These are phyloP conservation scores for Champsocephalus gunnari DNA, from an alignment of 2,797 vertebrate genomes.

Conservation along the genomic window DNA sequence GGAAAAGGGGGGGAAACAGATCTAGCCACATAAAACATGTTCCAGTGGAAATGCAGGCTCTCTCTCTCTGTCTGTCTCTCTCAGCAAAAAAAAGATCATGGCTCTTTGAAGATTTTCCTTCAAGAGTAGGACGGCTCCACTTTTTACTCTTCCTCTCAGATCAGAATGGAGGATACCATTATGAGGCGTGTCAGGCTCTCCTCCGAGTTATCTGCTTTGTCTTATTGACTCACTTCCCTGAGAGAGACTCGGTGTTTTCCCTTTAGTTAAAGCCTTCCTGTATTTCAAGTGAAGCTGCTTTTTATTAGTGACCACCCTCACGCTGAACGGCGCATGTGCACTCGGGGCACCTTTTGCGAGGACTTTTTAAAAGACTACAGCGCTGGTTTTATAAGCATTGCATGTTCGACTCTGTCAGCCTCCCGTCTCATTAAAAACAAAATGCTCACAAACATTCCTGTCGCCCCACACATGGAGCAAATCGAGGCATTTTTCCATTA, in stretches of 20 bases:
- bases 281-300: constrained; percentile 42
- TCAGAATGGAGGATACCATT: constrained; percentile 77
- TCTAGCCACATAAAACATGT: constrained; percentile 90
- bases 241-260: constrained; percentile 17
- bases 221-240: constrained; percentile 19
- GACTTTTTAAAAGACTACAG: constrained; percentile 23
- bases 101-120: constrained; percentile 83
- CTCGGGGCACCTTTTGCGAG: constrained; percentile 28
- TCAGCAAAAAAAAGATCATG: constrained; percentile 78
- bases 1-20: constrained; percentile 51
- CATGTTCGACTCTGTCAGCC: constrained; percentile 71
- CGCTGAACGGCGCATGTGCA: constrained; percentile 41
- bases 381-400: constrained; percentile 61
- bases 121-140: constrained; percentile 42
- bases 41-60: constrained; percentile 86
- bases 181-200: constrained; percentile 67
- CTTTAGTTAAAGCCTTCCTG: constrained; percentile 56
- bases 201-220: constrained; percentile 48
- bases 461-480: constrained; percentile 74
- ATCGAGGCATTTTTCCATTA: constrained; percentile 85
- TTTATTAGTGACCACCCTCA: constrained; percentile 60
- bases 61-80: constrained; percentile 69
- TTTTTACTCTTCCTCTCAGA: constrained; percentile 36
- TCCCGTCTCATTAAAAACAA: constrained; percentile 67
- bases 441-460: constrained; percentile 74